Percentiles rank a stretch among this genome's conserved stretches.
Conservation (phyloP, 2,888 invertebrate genomes). For the Sphinx pinastri region DNA sequence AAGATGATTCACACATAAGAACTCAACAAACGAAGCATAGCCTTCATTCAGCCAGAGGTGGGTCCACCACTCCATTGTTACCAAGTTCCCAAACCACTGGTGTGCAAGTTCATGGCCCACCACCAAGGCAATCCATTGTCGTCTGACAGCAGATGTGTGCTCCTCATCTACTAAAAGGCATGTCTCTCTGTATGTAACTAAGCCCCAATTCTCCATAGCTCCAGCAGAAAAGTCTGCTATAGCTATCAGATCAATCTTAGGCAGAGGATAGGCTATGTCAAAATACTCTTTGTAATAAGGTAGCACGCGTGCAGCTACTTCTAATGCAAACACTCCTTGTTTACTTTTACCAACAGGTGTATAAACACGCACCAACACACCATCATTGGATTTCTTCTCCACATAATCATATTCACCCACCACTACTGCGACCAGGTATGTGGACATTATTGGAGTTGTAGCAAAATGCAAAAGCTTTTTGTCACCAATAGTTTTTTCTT, state of each 20-base stretch:
- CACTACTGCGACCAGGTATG: conserved; percentile 96
- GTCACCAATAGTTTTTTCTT: conserved; percentile 71
- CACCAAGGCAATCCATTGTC: conserved; percentile 94
- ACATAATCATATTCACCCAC: conserved; percentile 98
- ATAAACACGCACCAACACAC: conserved; percentile 91
- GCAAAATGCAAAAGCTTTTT: conserved; percentile 88
- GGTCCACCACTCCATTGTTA: conserved; percentile 99
- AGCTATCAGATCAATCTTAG: conserved; percentile 98
- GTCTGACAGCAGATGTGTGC: conserved; percentile 92
- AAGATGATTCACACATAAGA: conserved; percentile 94
- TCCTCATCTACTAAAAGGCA: conserved; percentile 95
- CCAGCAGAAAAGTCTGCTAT: conserved; percentile 97
- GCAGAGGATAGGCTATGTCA: conserved; percentile 96
- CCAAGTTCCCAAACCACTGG: conserved; percentile 99
- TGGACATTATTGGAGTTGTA: conserved; percentile 96
- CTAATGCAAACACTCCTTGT: conserved; percentile 95
- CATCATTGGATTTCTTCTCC: conserved; percentile 92
- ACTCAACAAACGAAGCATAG: conserved; percentile 98
- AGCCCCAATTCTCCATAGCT: conserved; percentile 99
- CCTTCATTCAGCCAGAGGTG: conserved; percentile 98
- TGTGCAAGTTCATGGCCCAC: conserved; percentile 97
- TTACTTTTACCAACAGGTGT: conserved; percentile 96
- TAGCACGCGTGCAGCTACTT: conserved; percentile 95
- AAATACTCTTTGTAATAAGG: conserved; percentile 98
- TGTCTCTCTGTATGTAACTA: conserved; percentile 96